Percentiles rank a stretch among this genome's conserved stretches.
Evolutionary conservation across 2,113 vertebrate species (phyloP).

Genomic region (Pterocles burchelli): DNA sequence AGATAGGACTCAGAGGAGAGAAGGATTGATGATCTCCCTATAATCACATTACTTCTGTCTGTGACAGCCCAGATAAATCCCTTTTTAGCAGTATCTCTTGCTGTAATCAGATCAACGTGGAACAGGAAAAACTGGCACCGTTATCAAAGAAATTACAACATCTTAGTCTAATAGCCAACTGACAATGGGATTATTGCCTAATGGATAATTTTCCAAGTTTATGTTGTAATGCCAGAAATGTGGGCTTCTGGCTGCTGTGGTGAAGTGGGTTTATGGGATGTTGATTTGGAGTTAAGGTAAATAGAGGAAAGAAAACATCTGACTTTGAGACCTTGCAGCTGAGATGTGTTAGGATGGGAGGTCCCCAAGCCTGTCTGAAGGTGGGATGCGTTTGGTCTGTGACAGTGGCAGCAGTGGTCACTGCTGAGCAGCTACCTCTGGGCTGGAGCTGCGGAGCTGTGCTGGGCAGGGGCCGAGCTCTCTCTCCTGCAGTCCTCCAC

Average conservation of each 20-base stretch:
- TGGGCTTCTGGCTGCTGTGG: neutral
- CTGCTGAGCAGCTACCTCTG: neutral
- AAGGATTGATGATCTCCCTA: neutral
- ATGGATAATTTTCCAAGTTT: constrained; percentile 16
- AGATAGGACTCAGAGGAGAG: neutral
- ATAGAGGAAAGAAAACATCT: neutral
- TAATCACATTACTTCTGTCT: neutral
- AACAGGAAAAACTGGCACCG: constrained; percentile 8
- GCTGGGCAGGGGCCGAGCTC: neutral
- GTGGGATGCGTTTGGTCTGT: accelerated
- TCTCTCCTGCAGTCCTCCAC: neutral
- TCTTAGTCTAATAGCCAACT: neutral
- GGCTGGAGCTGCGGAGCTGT: neutral
- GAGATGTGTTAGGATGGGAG: neutral
- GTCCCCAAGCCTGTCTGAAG: neutral
- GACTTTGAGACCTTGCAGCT: accelerated
- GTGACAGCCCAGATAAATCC: neutral
- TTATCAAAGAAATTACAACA: constrained; percentile 35
- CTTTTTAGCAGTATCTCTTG: neutral
- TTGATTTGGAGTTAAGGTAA: neutral
- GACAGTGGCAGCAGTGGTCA: neutral
- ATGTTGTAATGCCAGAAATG: neutral
- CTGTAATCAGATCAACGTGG: neutral
- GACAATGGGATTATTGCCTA: neutral
- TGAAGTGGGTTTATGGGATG: neutral